Percentiles rank a stretch among this genome's conserved stretches.
Conservation (phyloP, 2,888 invertebrate species). For the Ochlodes sylvanus region DNA sequence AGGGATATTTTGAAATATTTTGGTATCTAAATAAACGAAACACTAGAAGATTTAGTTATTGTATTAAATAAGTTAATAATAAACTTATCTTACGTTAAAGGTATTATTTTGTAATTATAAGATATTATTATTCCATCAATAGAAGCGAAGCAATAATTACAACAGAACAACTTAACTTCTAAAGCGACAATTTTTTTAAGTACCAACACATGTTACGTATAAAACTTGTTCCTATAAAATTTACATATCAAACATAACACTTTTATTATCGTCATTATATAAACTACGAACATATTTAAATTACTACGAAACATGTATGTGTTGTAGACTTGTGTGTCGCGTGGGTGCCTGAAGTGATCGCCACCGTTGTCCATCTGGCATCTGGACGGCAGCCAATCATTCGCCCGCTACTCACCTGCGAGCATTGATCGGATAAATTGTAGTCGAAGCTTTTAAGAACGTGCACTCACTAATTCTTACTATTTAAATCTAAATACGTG, state of each 20-base stretch:
- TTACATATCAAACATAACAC: neutral
- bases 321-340: conserved; percentile 46
- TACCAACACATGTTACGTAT: no score
- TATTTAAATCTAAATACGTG: neutral
- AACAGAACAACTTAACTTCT: no score
- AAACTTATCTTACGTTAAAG: no score
- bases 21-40: no score
- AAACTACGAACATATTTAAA: conserved; percentile 21
- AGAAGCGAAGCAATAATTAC: no score
- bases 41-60: no score
- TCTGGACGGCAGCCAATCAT: conserved; percentile 75
- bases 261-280: conserved; percentile 1
- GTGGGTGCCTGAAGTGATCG: conserved; percentile 58
- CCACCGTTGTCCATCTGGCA: conserved; percentile 64
- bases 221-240: no score
- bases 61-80: no score
- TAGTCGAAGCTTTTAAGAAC: conserved; percentile 32
- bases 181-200: no score
- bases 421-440: conserved; percentile 53
- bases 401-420: conserved; percentile 72
- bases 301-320: conserved; percentile 64
- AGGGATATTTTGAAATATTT: no score
- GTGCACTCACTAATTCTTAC: conserved; percentile 3
- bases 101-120: no score
- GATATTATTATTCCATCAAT: no score